A percentile compares a stretch with the other conserved stretches of the same genome.
These are phyloP conservation scores for Emmelina monodactyla DNA, from an alignment of 2,888 invertebrate species.

Conservation along the genomic window DNA sequence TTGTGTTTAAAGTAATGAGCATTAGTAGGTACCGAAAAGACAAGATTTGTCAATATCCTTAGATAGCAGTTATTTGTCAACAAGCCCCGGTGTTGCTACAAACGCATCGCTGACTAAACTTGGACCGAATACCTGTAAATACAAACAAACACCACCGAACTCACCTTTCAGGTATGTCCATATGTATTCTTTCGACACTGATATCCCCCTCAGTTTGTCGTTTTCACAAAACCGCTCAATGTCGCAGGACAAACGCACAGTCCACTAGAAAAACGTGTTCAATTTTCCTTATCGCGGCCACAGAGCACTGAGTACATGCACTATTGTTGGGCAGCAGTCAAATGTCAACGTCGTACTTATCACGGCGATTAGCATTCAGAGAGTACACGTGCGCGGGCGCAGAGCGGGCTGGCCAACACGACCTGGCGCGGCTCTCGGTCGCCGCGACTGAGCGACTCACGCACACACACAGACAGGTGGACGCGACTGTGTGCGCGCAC, in stretches of 20 bases:
- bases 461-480: conserved; percentile 47
- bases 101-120: too few species aligned
- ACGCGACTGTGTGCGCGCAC: conserved; percentile 58
- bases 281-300: conserved; percentile 5
- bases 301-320: conserved; percentile 20
- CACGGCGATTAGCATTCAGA: conserved; percentile 42
- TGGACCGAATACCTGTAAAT: conserved; percentile 35
- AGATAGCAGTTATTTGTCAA: too few species aligned
- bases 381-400: conserved; percentile 38
- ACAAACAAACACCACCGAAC: conserved; percentile 16
- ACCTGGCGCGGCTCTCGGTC: conserved; percentile 55
- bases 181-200: conserved; percentile 44
- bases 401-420: conserved; percentile 28
- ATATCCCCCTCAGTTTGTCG: conserved; percentile 57
- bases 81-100: too few species aligned
- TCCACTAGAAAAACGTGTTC: neutral
- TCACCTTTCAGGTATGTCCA: conserved; percentile 60
- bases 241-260: conserved; percentile 25
- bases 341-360: conserved; percentile 45
- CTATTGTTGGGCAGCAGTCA: conserved; percentile 38
- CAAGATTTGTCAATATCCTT: too few species aligned
- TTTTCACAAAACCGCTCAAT: conserved; percentile 37
- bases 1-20: too few species aligned
- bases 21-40: too few species aligned
- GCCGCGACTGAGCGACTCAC: conserved; percentile 47